Percentiles rank a stretch among this genome's conserved stretches.
Conservation (phyloP, 2,888 invertebrate species). For the Dysmachus trigonus region DNA sequence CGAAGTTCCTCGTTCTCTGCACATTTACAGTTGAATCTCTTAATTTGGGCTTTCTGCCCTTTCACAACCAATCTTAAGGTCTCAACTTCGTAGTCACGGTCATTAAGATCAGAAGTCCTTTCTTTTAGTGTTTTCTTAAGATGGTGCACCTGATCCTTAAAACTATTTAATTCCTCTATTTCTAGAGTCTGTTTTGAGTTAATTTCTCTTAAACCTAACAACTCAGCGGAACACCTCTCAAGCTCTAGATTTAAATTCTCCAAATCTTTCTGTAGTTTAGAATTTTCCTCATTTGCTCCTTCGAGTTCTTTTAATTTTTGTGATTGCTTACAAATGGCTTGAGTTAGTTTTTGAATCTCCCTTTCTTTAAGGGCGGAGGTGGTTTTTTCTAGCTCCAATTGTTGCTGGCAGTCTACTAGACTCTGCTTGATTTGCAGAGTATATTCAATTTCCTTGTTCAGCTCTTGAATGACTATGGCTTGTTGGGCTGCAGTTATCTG, state of each 20-base stretch:
- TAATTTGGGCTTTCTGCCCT: constrained; percentile 8
- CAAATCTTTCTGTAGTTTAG: neutral
- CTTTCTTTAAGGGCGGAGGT: neutral
- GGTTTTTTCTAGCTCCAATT: neutral
- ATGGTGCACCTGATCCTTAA: neutral
- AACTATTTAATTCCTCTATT: neutral
- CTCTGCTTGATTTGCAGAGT: neutral
- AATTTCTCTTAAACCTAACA: constrained; percentile 53
- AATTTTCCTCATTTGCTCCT: neutral
- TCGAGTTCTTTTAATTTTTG: neutral
- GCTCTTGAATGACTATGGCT: neutral
- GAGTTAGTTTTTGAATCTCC: neutral
- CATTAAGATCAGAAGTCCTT: neutral
- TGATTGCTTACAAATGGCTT: neutral
- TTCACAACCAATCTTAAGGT: neutral
- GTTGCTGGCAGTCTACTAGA: neutral
- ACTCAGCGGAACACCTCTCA: constrained; percentile 45
- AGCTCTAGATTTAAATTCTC: constrained; percentile 10
- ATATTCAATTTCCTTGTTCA: neutral
- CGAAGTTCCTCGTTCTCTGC: constrained; percentile 16
- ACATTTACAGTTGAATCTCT: constrained; percentile 7
- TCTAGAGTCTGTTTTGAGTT: neutral
- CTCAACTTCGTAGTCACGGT: neutral
- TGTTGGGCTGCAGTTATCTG: constrained; percentile 51
- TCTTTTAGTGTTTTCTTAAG: neutral